Base-by-base conservation (phyloP, 2,888 invertebrate species). In the Odontomyia ornata region DNA sequence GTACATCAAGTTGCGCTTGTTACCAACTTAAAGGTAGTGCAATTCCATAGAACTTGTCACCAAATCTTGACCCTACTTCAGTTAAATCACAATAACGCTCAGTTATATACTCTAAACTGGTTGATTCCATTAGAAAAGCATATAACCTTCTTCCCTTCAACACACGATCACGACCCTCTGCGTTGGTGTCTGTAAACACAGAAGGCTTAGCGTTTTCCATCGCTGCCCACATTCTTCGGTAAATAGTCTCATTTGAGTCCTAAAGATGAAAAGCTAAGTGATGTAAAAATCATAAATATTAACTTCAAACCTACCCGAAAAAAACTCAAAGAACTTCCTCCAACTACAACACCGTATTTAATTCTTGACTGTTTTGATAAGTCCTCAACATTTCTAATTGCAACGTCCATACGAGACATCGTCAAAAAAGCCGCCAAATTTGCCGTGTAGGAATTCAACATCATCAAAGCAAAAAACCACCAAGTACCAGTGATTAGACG, bases 71-170 rank as follows among this genome's bases (percentile, higher is more conserved):
- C 0, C 96, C 95, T 7, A 95, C 91, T 88, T 94, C 93, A 83
- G 91, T 93, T 79, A 97, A 89, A 67, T 95, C 93, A 84, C 97
- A 98, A 82, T 95, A 90, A 79, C 94, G 89, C 85, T 96, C 94
- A 80, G 94, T 90, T 82, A 93, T 93, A 86, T 97, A 99, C 86
- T 99, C 98, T 80, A 99, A 93, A 0, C 94, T 93, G 0, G 97
- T 94, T 7, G 97, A 97, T 88, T 99, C 99, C 96, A 98, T 98
- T 65, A 99, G 89, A 85, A 94, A 99, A 1, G 99, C 99, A 85
- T 96, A 99, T 76, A 89, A 89, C 73, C 93, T 90, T 85, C 94
- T 94, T 57, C 91, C 92, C 85, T 91, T 93, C 73, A 91, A 83
- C 0, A 98, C 98, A 78, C 95, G 89, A 15, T 95, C 93, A 0